phyloP scores from a whole-genome alignment of 2,888 invertebrate species.

The Acronicta psi region DNA sequence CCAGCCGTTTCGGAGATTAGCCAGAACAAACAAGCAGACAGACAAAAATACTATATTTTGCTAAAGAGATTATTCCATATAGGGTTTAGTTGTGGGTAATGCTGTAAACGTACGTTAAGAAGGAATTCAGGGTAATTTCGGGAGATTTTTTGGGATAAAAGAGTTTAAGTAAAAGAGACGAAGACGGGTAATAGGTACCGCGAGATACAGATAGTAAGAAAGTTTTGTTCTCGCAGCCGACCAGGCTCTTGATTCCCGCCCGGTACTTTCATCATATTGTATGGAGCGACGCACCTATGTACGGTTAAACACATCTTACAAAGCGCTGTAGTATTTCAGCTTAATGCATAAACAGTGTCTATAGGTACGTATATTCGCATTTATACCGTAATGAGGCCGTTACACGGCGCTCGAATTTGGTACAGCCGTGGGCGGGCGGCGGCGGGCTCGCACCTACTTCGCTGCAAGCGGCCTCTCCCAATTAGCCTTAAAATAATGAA shows the following conservation, averaged over 20 bases:
- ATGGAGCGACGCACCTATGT: slow-evolving; percentile 32
- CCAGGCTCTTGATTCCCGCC: slow-evolving; percentile 17
- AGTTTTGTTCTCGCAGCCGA: slow-evolving; percentile 24
- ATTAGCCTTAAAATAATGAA: slow-evolving; percentile 90
- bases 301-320: slow-evolving; percentile 60
- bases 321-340: slow-evolving; percentile 75
- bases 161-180: no score
- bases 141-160: no score
- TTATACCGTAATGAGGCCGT: slow-evolving; percentile 80
- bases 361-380: slow-evolving; percentile 77
- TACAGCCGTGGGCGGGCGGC: slow-evolving; percentile 84
- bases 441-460: slow-evolving; percentile 80
- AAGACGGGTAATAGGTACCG: no score
- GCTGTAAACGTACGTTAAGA: no score
- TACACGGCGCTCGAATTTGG: slow-evolving; percentile 80
- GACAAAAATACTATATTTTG: no score
- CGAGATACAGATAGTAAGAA: not conserved
- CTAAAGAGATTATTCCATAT: no score
- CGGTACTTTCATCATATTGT: slow-evolving; percentile 21
- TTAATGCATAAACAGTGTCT: slow-evolving; percentile 86
- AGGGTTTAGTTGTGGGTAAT: no score
- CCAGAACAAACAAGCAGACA: no score
- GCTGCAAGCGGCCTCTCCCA: slow-evolving; percentile 87
- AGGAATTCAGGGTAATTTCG: no score
- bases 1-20: no score